Conservation (phyloP, 1,140 invertebrate genomes). For the Cherax quadricarinatus region DNA sequence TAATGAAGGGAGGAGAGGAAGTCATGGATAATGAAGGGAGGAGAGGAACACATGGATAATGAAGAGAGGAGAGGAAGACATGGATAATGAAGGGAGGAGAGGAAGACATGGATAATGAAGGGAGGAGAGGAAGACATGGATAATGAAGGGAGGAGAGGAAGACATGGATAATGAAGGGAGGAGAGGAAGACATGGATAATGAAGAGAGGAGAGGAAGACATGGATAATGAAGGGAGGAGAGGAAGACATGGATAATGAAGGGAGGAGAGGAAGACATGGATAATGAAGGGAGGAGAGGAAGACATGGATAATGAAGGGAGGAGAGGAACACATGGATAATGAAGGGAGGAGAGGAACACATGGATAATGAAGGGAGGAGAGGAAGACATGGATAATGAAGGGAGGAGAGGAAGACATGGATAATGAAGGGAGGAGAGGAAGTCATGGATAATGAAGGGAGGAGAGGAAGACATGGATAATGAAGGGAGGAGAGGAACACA, state of each 20-base stretch:
- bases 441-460: not conserved
- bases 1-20: not conserved
- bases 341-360: not conserved
- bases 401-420: not conserved
- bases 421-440: not conserved
- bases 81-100: not conserved
- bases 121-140: not conserved
- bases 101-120: not conserved
- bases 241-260: not conserved
- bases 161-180: no score
- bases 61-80: not conserved
- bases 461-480: not conserved
- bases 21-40: not conserved
- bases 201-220: not conserved
- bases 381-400: no score
- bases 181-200: not conserved
- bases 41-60: not conserved
- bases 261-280: no score
- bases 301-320: not conserved
- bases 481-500: not conserved
- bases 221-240: not conserved
- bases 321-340: no score
- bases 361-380: not conserved
- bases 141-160: no score
- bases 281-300: not conserved